Percentiles rank a stretch among this genome's conserved stretches.
Evolutionary conservation across 2,113 vertebrate genomes (phyloP).

Genomic region (Mobula birostris): DNA sequence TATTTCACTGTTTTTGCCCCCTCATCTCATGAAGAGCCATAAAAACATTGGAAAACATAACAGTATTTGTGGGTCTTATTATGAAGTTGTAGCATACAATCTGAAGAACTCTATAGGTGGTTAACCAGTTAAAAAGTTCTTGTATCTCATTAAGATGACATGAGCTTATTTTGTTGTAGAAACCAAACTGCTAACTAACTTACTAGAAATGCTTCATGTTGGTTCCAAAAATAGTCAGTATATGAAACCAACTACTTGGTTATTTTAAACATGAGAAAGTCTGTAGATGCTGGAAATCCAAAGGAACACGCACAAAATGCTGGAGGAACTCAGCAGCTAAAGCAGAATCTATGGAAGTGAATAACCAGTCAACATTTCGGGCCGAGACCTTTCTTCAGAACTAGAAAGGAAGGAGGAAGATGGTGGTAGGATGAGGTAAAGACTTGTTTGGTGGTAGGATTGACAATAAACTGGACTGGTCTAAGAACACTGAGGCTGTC

Average conservation of each 20-base stretch:
- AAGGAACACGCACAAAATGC: no score
- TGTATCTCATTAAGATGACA: not conserved
- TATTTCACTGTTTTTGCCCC: not conserved
- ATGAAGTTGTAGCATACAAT: not conserved
- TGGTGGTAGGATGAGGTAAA: no score
- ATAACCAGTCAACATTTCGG: no score
- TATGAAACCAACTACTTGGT: not conserved
- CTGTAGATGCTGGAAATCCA: no score
- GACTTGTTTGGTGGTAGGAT: no score
- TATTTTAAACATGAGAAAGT: no score
- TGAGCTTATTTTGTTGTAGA: not conserved
- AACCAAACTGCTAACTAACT: not conserved
- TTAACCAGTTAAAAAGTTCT: not conserved
- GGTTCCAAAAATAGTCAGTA: slow-evolving; percentile 1
- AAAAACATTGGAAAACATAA: not conserved
- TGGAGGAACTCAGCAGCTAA: no score
- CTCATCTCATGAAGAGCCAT: not conserved
- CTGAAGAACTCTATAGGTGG: not conserved
- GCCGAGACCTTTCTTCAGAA: no score
- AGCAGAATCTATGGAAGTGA: no score
- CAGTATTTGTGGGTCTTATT: not conserved
- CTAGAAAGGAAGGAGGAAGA: no score
- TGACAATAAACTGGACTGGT: no score
- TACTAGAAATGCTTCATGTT: not conserved
- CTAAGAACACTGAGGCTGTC: no score